Percentiles rank a stretch among this genome's conserved stretches.
Conservation (phyloP, 2,888 invertebrate genomes). For the Tupiocoris notatus region DNA sequence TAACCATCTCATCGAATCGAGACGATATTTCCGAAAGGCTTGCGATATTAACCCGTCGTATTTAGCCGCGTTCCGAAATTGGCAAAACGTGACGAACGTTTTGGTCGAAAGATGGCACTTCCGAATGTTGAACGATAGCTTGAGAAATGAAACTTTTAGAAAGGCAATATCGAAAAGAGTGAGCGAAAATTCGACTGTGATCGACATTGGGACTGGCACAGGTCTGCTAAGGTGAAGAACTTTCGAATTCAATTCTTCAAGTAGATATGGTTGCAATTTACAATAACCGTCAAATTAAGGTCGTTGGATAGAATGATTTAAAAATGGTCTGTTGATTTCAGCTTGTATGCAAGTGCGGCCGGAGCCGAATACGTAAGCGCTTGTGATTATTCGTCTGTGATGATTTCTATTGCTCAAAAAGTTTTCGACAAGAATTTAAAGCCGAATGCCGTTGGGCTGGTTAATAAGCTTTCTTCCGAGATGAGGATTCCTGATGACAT, state of each 20-base stretch:
- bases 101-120: slow-evolving; percentile 79
- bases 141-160: slow-evolving; percentile 66
- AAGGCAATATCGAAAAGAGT: slow-evolving; percentile 63
- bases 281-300: too few species aligned
- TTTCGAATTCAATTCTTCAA: too few species aligned
- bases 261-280: too few species aligned
- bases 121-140: slow-evolving; percentile 74
- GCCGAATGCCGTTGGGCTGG: slow-evolving; percentile 55
- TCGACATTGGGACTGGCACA: slow-evolving; percentile 72
- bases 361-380: slow-evolving; percentile 62
- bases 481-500: slow-evolving; percentile 59
- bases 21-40: slow-evolving; percentile 59
- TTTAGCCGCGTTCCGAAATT: slow-evolving; percentile 64
- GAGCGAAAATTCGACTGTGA: slow-evolving; percentile 54
- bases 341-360: slow-evolving; percentile 64
- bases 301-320: too few species aligned
- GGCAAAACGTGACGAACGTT: slow-evolving; percentile 67
- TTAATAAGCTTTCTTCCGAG: slow-evolving; percentile 63
- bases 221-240: slow-evolving; percentile 63
- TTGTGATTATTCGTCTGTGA: slow-evolving; percentile 66
- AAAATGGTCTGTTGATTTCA: too few species aligned
- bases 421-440: slow-evolving; percentile 58
- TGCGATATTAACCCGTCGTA: slow-evolving; percentile 57
- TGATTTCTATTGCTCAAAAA: slow-evolving; percentile 64
- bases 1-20: slow-evolving; percentile 60